Percentiles rank a stretch among this genome's conserved stretches.
phyloP scores from a whole-genome alignment of 2,113 vertebrate species.

The Oncorhynchus nerka region DNA sequence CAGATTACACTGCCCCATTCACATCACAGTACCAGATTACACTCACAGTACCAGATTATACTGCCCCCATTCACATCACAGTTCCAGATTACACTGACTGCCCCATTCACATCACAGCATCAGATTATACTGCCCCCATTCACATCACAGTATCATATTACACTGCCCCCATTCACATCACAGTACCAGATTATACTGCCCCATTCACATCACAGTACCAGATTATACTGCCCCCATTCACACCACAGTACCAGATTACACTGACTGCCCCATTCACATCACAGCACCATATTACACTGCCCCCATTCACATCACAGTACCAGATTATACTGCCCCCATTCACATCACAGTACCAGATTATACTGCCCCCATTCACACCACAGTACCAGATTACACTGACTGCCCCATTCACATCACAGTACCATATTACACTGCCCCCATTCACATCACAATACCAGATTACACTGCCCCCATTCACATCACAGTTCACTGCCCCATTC shows the following conservation, averaged over 20 bases:
- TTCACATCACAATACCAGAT: not conserved
- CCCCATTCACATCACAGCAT: not conserved
- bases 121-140: too few species aligned
- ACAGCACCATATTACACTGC: not conserved
- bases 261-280: not conserved
- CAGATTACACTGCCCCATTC: conserved; percentile 14
- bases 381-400: too few species aligned
- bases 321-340: not conserved
- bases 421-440: conserved; percentile 15
- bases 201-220: too few species aligned
- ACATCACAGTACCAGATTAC: not conserved
- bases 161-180: not conserved
- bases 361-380: too few species aligned
- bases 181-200: too few species aligned
- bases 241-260: conserved; percentile 12
- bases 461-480: too few species aligned
- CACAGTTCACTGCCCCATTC: not conserved
- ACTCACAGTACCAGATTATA: too few species aligned
- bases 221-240: too few species aligned
- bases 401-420: too few species aligned
- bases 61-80: too few species aligned
- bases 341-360: not conserved
- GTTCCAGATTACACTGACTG: conserved; percentile 23
- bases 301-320: not conserved
- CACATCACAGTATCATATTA: not conserved